phyloP scores from a whole-genome alignment of 2,797 vertebrate species.

The Thaleichthys pacificus region DNA sequence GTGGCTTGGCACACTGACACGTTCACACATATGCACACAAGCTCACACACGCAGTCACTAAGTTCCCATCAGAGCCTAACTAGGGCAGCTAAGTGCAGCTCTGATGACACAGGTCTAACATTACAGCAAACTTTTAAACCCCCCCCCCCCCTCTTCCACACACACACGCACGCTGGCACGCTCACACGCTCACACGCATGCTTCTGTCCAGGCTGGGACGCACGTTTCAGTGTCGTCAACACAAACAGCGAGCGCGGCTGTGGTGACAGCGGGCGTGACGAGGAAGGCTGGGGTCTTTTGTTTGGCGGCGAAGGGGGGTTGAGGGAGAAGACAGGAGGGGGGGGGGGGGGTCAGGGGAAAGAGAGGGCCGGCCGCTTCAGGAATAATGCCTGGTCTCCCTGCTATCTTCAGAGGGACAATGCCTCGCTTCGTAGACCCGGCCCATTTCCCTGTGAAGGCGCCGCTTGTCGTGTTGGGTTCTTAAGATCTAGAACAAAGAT shows the following conservation, averaged over 20 bases:
- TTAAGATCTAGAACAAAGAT: too few species aligned
- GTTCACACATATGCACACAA: not conserved
- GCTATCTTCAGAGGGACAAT: constrained; percentile 15
- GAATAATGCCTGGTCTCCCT: constrained; percentile 17
- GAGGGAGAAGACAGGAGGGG: constrained; percentile 5
- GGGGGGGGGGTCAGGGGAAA: constrained; percentile 12
- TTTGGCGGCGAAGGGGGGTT: constrained; percentile 27
- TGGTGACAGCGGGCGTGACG: constrained; percentile 21
- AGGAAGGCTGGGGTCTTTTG: constrained; percentile 9
- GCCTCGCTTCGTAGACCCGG: too few species aligned
- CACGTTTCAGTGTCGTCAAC: constrained; percentile 23
- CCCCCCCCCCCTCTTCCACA: too few species aligned
- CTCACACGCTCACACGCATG: not conserved
- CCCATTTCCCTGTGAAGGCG: too few species aligned
- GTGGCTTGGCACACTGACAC: not conserved
- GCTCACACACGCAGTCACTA: not conserved
- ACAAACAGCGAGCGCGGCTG: constrained; percentile 8
- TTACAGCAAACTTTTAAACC: not conserved
- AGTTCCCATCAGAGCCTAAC: constrained; percentile 1
- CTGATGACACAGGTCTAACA: not conserved
- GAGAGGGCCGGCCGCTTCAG: constrained; percentile 6
- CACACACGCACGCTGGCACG: not conserved
- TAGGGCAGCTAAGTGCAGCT: not conserved
- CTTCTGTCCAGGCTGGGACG: not conserved
- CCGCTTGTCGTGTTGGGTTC: too few species aligned